phyloP scores from a whole-genome alignment of 2,888 invertebrate genomes.

The Leptogaster cylindrica region DNA sequence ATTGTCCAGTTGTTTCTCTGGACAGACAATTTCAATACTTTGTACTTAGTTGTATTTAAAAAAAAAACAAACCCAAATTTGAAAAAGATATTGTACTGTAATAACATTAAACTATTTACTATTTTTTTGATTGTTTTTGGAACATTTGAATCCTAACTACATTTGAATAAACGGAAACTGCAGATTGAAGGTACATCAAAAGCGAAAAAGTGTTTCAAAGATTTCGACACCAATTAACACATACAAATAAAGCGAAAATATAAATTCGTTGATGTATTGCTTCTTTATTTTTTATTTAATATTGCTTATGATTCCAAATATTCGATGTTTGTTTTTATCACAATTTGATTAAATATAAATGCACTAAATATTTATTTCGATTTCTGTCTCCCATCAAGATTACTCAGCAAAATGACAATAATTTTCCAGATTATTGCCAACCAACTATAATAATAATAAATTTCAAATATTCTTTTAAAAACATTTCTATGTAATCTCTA shows the following conservation, averaged over 20 bases:
- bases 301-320: conserved; percentile 38
- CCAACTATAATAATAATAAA: conserved; percentile 39
- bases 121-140: too few species aligned
- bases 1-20: too few species aligned
- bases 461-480: conserved; percentile 25
- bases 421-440: conserved; percentile 37
- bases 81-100: too few species aligned
- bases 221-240: neutral
- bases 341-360: conserved; percentile 26
- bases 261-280: conserved; percentile 32
- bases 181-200: too few species aligned
- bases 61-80: too few species aligned
- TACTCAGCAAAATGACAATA: conserved; percentile 45
- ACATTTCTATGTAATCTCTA: neutral
- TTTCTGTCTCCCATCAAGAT: conserved; percentile 21
- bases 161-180: too few species aligned
- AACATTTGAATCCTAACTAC: too few species aligned
- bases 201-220: too few species aligned
- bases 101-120: too few species aligned
- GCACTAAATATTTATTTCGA: too few species aligned
- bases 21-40: too few species aligned
- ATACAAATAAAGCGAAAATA: neutral
- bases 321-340: conserved; percentile 43
- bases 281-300: conserved; percentile 32
- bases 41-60: too few species aligned